These are phyloP conservation scores for Phalangium opilio DNA, from an alignment of 2,888 invertebrate species.

Conservation along the genomic window DNA sequence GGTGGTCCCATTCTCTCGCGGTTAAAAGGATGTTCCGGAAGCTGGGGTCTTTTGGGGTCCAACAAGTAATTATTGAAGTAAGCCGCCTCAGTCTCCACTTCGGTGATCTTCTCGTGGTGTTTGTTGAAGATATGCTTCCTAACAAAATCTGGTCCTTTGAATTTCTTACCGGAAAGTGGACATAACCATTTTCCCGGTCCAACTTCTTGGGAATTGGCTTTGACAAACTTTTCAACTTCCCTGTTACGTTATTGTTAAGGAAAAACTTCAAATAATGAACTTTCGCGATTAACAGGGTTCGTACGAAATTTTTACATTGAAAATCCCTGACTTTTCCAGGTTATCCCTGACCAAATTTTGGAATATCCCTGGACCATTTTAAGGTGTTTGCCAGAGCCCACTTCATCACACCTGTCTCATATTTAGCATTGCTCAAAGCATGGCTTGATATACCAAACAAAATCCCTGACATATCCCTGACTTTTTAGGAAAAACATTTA, in stretches of 20 bases:
- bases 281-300: too few species aligned
- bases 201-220: constrained; percentile 88
- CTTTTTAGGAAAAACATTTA: too few species aligned
- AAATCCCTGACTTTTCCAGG: too few species aligned
- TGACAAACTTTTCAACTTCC: constrained; percentile 86
- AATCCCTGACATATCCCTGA: too few species aligned
- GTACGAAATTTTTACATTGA: too few species aligned
- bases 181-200: constrained; percentile 98
- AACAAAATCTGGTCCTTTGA: constrained; percentile 96
- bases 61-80: constrained; percentile 92
- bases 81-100: constrained; percentile 80
- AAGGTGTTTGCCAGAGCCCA: too few species aligned
- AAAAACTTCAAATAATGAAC: too few species aligned
- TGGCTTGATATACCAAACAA: too few species aligned
- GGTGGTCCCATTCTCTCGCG: constrained; percentile 32
- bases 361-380: too few species aligned
- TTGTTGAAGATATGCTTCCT: constrained; percentile 97
- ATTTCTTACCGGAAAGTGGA: constrained; percentile 95
- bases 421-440: too few species aligned
- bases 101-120: constrained; percentile 89
- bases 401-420: too few species aligned
- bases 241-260: constrained; percentile 13
- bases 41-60: constrained; percentile 85
- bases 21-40: constrained; percentile 66
- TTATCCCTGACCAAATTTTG: too few species aligned